Percentiles rank a stretch among this genome's conserved stretches.
These are phyloP conservation scores for Podarcis raffonei DNA, from an alignment of 2,113 vertebrate species.

Conservation along the genomic window DNA sequence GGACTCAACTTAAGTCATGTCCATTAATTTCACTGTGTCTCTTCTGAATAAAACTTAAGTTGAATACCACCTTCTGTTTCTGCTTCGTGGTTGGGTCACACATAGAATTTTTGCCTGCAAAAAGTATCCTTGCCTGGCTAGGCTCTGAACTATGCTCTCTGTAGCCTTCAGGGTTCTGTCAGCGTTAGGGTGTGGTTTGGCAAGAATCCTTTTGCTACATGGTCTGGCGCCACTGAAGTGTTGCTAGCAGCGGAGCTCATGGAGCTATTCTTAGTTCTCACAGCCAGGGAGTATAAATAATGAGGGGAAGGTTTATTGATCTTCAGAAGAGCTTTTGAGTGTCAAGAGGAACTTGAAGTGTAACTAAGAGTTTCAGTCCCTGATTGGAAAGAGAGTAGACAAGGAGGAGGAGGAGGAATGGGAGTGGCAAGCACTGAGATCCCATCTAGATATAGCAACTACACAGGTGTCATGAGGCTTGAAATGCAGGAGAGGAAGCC, in stretches of 20 bases:
- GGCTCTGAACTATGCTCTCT: neutral
- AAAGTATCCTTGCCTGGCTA: neutral
- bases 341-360: conserved; percentile 18
- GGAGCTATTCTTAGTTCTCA: conserved; percentile 20
- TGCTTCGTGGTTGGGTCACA: neutral
- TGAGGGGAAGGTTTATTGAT: conserved; percentile 19
- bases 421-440: neutral
- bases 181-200: neutral
- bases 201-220: neutral
- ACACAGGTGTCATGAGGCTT: neutral
- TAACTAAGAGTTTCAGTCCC: conserved; percentile 1
- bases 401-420: neutral
- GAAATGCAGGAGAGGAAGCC: neutral
- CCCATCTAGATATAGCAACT: neutral
- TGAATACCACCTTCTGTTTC: neutral
- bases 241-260: neutral
- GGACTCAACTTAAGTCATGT: too few relatives aligned
- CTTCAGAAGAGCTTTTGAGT: conserved; percentile 10
- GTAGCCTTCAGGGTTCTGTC: neutral
- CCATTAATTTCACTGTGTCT: too few relatives aligned
- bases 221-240: neutral
- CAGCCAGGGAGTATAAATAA: conserved; percentile 12
- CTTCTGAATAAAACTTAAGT: too few relatives aligned
- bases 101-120: neutral
- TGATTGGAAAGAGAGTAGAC: neutral